Base-by-base conservation (phyloP, 2,888 invertebrate species). In the Mimas tiliae region DNA sequence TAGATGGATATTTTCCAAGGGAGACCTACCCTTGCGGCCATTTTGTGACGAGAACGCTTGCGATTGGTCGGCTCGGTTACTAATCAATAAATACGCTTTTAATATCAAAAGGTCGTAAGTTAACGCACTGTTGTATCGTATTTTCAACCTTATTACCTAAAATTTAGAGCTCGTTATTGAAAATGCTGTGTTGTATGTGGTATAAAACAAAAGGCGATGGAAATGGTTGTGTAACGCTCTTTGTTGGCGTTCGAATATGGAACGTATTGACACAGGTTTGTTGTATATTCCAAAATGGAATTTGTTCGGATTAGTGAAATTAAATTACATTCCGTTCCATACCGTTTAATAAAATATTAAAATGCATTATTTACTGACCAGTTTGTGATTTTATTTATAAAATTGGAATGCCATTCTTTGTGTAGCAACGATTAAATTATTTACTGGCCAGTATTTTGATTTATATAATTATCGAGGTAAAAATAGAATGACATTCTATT, bases 1-100 rank as follows among this genome's bases (percentile, higher is more conserved):
- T 93, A 91, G 86, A 84, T 83, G 82, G 85, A 82, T 89, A 87
- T 87, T 89, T 86, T 87, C 75, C 80, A 81, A 86, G 87, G 89
- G 89, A 78, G 82, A 80, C 73, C 83, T 82, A 86, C 90, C 90
- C 89, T 80, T 72, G 82, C 84, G 77, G 93, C 93, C 93, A 92
- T 92, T 72, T 91, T 92, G 84, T 62, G 65, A 68, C 72, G 76
- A 72, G 72, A 70, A 70, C 76, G 73, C 76, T 74, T 72, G 81
- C 82, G 79, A 93, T 93, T 93, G 93, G 93, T 83, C 76, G 81
- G 80, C 72, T 82, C 79, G 66, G 53, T 81, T 82, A 78, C 86
- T 87, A 88, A 93, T 93, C 93, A 90, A 93, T 93, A 93, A 47
- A 62, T 63, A 62, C 65, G 64, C 67, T 27, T 67, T 62, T 58